phyloP scores from a whole-genome alignment of 2,888 invertebrate genomes.

The Plagodis pulveraria region DNA sequence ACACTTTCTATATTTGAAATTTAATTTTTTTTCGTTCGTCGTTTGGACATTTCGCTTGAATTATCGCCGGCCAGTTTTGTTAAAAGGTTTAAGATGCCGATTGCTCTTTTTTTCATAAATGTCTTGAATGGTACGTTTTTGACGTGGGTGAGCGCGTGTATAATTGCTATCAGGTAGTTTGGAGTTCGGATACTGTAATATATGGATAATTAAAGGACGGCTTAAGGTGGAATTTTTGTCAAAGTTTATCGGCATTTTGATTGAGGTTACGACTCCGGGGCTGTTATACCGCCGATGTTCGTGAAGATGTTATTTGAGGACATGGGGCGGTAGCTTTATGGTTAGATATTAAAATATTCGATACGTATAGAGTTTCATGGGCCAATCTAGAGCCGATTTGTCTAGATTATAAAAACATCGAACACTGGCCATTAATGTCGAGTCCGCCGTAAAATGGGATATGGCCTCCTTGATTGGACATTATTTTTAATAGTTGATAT shows the following conservation, averaged over 20 bases:
- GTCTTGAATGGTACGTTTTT: slow-evolving; percentile 74
- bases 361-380: slow-evolving; percentile 47
- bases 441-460: slow-evolving; percentile 60
- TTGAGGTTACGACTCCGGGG: slow-evolving; percentile 77
- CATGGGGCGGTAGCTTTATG: slow-evolving; percentile 79
- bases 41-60: slow-evolving; percentile 85
- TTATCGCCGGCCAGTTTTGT: slow-evolving; percentile 82
- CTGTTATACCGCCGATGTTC: slow-evolving; percentile 51
- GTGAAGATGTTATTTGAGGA: slow-evolving; percentile 57
- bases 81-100: slow-evolving; percentile 76
- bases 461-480: slow-evolving; percentile 68
- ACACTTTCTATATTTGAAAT: slow-evolving; percentile 82
- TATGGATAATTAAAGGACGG: slow-evolving; percentile 84
- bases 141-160: slow-evolving; percentile 84
- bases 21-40: slow-evolving; percentile 66
- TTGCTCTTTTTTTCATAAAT: slow-evolving; percentile 72
- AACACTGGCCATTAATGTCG: slow-evolving; percentile 62
- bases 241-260: slow-evolving; percentile 83
- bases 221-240: slow-evolving; percentile 84
- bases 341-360: slow-evolving; percentile 53
- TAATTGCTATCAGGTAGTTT: slow-evolving; percentile 84
- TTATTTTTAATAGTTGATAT: slow-evolving; percentile 59
- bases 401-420: slow-evolving; percentile 76
- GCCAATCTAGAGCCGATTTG: slow-evolving; percentile 70
- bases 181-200: slow-evolving; percentile 74